A percentile compares a stretch with the other conserved stretches of the same genome.
These are phyloP conservation scores for Strix occidentalis DNA, from an alignment of 2,797 vertebrate species.

Conservation along the genomic window DNA sequence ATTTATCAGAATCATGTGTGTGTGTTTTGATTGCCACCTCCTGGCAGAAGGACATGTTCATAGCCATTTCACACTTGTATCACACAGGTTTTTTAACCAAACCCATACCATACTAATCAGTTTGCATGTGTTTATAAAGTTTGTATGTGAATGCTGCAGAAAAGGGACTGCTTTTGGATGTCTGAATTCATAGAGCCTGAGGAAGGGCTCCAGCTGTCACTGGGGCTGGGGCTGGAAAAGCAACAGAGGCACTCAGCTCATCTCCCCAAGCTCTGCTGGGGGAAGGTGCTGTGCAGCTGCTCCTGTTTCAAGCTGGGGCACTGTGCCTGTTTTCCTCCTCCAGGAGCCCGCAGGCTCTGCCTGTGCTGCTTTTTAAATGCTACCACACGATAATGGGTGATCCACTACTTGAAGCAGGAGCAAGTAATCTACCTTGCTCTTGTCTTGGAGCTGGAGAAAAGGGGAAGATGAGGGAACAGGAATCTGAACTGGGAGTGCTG, in stretches of 20 bases:
- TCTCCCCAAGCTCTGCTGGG: no score
- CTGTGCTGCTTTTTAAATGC: not conserved
- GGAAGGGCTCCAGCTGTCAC: not conserved
- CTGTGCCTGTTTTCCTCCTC: not conserved
- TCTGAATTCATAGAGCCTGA: not conserved
- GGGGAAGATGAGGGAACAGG: not conserved
- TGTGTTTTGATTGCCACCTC: conserved; percentile 18
- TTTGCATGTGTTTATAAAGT: not conserved
- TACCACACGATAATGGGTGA: rapidly evolving
- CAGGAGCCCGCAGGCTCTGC: not conserved
- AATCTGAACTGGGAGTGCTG: rapidly evolving
- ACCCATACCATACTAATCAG: not conserved
- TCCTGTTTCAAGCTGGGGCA: not conserved
- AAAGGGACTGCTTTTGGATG: not conserved
- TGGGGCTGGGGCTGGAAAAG: not conserved
- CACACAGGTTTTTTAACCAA: rapidly evolving
- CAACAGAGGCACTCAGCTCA: not conserved
- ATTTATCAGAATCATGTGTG: not conserved
- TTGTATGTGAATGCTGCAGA: not conserved
- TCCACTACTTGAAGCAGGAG: not conserved
- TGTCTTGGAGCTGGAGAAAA: not conserved
- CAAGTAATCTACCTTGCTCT: not conserved
- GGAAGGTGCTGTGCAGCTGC: not conserved
- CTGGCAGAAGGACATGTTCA: not conserved
- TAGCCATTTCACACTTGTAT: rapidly evolving